Conservation (phyloP, 2,797 vertebrate genomes). For the Thalassophryne amazonica region DNA sequence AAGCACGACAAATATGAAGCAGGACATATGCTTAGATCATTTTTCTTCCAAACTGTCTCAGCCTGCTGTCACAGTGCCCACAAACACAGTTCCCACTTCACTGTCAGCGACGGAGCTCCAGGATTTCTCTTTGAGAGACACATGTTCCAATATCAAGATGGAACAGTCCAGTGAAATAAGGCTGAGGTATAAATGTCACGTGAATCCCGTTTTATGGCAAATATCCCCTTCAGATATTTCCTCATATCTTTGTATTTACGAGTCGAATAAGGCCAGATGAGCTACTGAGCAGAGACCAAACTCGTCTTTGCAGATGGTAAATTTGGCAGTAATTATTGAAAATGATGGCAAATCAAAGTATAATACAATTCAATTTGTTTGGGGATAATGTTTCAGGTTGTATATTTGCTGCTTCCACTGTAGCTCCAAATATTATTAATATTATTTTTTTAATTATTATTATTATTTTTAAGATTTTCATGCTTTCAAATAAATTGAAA, state of each 20-base stretch:
- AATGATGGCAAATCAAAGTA: background rate
- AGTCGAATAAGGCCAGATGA: background rate
- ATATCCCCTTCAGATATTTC: conserved; percentile 9
- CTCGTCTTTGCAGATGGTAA: background rate
- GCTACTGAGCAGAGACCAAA: background rate
- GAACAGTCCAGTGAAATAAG: conserved; percentile 14
- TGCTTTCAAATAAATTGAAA: conserved; percentile 13
- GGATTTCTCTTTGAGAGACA: conserved; percentile 48
- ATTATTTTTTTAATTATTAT: no score
- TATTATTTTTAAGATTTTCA: background rate
- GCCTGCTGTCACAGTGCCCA: conserved; percentile 58
- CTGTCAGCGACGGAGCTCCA: conserved; percentile 52
- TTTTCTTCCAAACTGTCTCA: conserved; percentile 47
- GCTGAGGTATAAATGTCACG: conserved; percentile 22
- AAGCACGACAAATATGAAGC: conserved; percentile 54
- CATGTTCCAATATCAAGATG: conserved; percentile 28
- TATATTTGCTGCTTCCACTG: no score
- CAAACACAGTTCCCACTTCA: conserved; percentile 53
- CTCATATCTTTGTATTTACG: conserved; percentile 18
- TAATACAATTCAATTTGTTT: background rate
- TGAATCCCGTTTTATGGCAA: conserved; percentile 51
- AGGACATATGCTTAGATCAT: conserved; percentile 65
- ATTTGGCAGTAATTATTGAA: background rate
- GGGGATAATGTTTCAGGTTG: background rate
- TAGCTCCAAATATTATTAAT: no score